phyloP scores from a whole-genome alignment of 2,797 vertebrate species.

The Salarias fasciatus region DNA sequence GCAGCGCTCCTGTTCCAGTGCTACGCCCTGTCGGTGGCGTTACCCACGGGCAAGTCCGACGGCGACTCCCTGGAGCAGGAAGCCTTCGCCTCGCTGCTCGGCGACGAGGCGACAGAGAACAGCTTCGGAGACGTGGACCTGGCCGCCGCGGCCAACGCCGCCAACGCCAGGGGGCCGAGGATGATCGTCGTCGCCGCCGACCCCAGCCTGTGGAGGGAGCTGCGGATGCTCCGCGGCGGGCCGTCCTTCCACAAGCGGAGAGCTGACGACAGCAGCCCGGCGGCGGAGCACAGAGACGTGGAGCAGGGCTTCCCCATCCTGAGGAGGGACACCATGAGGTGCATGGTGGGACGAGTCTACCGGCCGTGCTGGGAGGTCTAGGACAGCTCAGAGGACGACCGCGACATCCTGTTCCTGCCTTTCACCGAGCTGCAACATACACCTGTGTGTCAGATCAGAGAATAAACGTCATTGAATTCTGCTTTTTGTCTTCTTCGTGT shows the following conservation, averaged over 20 bases:
- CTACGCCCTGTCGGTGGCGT: conserved; percentile 38
- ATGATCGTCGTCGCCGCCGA: conserved; percentile 74
- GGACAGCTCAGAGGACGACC: conserved; percentile 33
- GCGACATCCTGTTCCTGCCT: conserved; percentile 17
- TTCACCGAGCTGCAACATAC: conserved; percentile 37
- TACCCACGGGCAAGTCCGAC: conserved; percentile 64
- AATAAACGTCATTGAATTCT: conserved; percentile 64
- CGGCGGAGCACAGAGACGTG: conserved; percentile 40
- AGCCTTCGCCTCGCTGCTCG: conserved; percentile 55
- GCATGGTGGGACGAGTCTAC: conserved; percentile 87
- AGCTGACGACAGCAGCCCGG: conserved; percentile 61
- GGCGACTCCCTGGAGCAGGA: conserved; percentile 74
- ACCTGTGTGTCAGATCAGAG: conserved; percentile 30
- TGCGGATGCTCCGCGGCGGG: conserved; percentile 62
- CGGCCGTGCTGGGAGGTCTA: conserved; percentile 86
- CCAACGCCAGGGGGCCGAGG: conserved; percentile 49
- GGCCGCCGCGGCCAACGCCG: conserved; percentile 2
- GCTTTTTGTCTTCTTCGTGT: conserved; percentile 25
- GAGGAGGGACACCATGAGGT: conserved; percentile 83
- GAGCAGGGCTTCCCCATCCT: conserved; percentile 73
- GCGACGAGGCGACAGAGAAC: conserved; percentile 60
- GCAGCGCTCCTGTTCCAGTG: conserved; percentile 69
- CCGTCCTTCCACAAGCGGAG: conserved; percentile 63
- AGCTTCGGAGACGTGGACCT: conserved; percentile 29
- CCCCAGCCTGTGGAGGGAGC: conserved; percentile 68